Percentiles rank a stretch among this genome's conserved stretches.
Evolutionary conservation across 2,113 vertebrate species (phyloP).

Genomic region (Epinephelus cyanopodus): DNA sequence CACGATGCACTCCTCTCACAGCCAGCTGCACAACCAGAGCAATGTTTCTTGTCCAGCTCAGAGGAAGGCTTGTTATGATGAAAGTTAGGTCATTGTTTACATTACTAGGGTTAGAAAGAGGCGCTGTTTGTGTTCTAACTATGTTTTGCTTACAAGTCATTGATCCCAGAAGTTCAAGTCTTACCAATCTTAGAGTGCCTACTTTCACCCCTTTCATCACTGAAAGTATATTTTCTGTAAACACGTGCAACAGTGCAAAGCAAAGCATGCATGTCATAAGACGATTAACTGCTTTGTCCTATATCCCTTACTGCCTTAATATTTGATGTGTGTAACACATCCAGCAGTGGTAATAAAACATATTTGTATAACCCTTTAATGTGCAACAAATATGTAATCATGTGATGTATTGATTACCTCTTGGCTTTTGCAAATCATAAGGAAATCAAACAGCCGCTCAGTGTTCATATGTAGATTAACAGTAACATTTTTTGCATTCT

Average conservation of each 20-base stretch:
- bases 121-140: too few relatives aligned
- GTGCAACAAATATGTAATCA: neutral
- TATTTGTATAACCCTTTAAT: neutral
- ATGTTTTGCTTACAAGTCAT: too few relatives aligned
- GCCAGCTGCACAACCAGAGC: too few relatives aligned
- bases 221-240: neutral
- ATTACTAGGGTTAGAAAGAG: too few relatives aligned
- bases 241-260: neutral
- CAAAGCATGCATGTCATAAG: neutral
- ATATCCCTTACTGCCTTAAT: neutral
- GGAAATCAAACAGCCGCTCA: neutral
- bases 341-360: neutral
- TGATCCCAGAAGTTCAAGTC: too few relatives aligned
- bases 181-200: too few relatives aligned
- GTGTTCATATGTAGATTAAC: neutral
- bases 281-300: neutral
- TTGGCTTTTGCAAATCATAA: too few relatives aligned
- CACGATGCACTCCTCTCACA: too few relatives aligned
- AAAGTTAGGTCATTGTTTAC: too few relatives aligned
- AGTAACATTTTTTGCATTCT: neutral
- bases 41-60: too few relatives aligned
- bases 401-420: too few relatives aligned
- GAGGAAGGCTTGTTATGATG: too few relatives aligned
- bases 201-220: neutral
- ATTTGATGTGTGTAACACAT: neutral